Conservation (phyloP, 2,113 vertebrate genomes). For the Gambusia holbrooki region DNA sequence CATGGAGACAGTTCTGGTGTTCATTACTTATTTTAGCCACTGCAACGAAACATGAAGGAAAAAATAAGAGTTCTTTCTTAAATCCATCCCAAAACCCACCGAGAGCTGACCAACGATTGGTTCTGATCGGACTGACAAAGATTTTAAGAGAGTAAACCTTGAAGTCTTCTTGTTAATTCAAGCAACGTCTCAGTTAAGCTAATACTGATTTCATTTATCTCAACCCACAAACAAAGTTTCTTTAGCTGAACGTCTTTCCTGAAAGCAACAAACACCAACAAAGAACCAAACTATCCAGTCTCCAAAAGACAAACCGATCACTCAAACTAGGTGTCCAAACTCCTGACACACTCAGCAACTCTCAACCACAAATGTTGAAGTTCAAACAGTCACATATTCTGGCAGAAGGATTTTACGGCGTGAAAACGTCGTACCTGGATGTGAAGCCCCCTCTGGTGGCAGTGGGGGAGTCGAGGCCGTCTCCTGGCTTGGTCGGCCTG, state of each 20-base stretch:
- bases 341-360: not conserved
- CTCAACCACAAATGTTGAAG: too few relatives aligned
- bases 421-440: slow-evolving; percentile 83
- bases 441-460: slow-evolving; percentile 86
- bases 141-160: too few relatives aligned
- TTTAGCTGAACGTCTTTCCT: not conserved
- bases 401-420: not conserved
- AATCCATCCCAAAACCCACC: not conserved
- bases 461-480: slow-evolving; percentile 85
- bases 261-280: not conserved
- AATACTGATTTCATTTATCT: not conserved
- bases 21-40: too few relatives aligned
- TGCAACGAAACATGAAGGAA: not conserved
- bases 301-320: not conserved
- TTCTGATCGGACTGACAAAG: not conserved
- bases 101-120: not conserved
- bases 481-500: slow-evolving; percentile 87
- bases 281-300: not conserved
- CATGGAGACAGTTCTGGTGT: not conserved
- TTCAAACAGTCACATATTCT: not conserved
- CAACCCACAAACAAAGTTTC: not conserved
- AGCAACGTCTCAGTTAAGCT: not conserved
- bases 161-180: not conserved
- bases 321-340: not conserved
- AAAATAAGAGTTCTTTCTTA: not conserved